Evolutionary conservation across 2,888 invertebrate species (phyloP).

Genomic region (Xiphydria camelus): DNA sequence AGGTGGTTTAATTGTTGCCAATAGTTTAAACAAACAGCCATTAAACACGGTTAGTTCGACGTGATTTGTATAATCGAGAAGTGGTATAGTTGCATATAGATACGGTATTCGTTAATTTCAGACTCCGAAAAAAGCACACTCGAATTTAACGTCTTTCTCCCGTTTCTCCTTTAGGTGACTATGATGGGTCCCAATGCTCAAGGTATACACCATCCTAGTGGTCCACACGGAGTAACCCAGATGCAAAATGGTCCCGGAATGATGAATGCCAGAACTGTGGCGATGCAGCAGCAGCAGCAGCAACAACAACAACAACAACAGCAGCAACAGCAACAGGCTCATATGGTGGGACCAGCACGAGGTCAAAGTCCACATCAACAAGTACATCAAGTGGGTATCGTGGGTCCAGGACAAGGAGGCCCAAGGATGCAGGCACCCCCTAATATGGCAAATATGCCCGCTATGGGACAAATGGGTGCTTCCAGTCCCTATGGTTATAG

Average conservation of each 20-base stretch:
- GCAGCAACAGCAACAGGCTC: conserved; percentile 52
- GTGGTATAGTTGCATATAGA: neutral
- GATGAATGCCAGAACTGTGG: conserved; percentile 61
- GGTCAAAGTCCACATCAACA: conserved; percentile 58
- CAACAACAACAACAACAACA: too few species aligned
- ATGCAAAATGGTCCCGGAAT: conserved; percentile 79
- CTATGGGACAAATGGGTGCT: conserved; percentile 54
- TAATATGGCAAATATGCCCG: conserved; percentile 58
- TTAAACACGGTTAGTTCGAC: conserved; percentile 53
- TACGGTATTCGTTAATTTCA: too few species aligned
- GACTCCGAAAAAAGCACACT: too few species aligned
- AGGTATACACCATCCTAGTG: conserved; percentile 51
- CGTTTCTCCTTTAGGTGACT: conserved; percentile 47
- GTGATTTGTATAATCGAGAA: neutral
- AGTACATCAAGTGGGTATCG: conserved; percentile 56
- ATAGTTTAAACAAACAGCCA: conserved; percentile 75
- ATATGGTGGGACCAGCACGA: conserved; percentile 50
- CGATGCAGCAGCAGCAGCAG: conserved; percentile 57
- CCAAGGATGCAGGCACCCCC: conserved; percentile 67
- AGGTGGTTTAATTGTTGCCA: conserved; percentile 73
- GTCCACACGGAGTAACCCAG: conserved; percentile 48
- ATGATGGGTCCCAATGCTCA: conserved; percentile 64
- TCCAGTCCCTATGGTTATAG: conserved; percentile 57
- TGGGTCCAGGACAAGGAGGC: conserved; percentile 62
- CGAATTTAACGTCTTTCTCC: too few species aligned